Conservation (phyloP, 2,797 vertebrate species). For the Cygnus olor region DNA sequence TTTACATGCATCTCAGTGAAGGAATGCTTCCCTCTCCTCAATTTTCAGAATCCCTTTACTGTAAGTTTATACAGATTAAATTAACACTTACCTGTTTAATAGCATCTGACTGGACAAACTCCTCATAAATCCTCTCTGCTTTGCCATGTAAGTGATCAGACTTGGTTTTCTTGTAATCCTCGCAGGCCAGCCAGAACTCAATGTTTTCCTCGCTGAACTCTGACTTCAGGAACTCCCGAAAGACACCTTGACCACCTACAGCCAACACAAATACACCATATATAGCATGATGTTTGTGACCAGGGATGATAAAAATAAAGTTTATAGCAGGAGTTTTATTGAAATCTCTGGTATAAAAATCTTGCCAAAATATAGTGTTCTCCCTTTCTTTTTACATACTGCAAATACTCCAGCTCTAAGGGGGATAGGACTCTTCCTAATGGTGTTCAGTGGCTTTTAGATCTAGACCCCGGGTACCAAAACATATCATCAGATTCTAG, state of each 20-base stretch:
- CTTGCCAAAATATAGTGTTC: not conserved
- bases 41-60: not conserved
- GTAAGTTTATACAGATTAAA: not conserved
- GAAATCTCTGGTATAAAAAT: not conserved
- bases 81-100: conserved; percentile 77
- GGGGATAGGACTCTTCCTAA: not conserved
- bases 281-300: not conserved
- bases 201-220: conserved; percentile 85
- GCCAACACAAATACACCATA: not conserved
- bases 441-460: not conserved
- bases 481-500: not conserved
- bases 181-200: conserved; percentile 83
- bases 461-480: not conserved
- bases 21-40: not conserved
- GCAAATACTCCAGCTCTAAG: not conserved
- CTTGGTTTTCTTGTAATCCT: conserved; percentile 81
- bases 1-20: not conserved
- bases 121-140: conserved; percentile 80
- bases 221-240: conserved; percentile 80
- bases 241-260: conserved; percentile 76
- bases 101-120: conserved; percentile 80
- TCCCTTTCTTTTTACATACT: not conserved
- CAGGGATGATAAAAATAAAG: not conserved
- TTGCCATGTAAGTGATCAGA: conserved; percentile 71
- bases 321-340: not conserved